Evolutionary conservation across 1,140 invertebrate genomes (phyloP), one percentile per base, ranked within the genome.

Genomic region (Colletes gigas): DNA sequence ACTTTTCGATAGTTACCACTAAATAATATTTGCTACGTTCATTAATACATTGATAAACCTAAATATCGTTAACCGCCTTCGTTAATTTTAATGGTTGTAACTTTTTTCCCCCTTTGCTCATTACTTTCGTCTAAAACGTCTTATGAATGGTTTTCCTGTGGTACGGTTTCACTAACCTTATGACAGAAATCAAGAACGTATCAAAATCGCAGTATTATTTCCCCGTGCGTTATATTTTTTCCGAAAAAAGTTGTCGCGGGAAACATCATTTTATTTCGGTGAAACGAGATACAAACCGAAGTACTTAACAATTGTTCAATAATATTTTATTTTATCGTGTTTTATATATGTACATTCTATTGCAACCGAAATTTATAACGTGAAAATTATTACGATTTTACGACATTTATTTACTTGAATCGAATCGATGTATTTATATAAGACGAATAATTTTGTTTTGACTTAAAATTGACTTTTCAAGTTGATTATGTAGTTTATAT

Each of bases 151-250:
- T 78, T 70, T 78, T 62, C 12, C 55, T 44, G 8, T 50, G 41
- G 44, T 8, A 54, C 52, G 71, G 57, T 71, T 78, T 63, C 55
- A 30, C 30, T 17, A 59, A 70, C 14, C 39, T n/a, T 70, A 52
- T 41, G 12, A 62, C 30, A 63, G 10, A 71, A 41, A 72, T 47
- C 21, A 6, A n/a, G 39, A 12, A 9, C 4, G 17, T 47, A n/a
- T 44, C 3, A 41, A 44, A 17, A 55, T 41, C 14, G 12, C 3
- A 17, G 9, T 44, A 17, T 63, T 44, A 17, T 41, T 60, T 15
- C 1, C 44, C 8, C 44, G 30, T 69, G 10, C 4, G 1, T 19
- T 4, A 41, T 62, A 39, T 44, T 12, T 9, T 1, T 14, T 50
- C 4, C 8, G 17, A 17, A n/a, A 12, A 39, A 9, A 21, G 41